A percentile compares a stretch with the other conserved stretches of the same genome.
phyloP scores from a whole-genome alignment of 2,113 vertebrate genomes.

The Puntigrus tetrazona region DNA sequence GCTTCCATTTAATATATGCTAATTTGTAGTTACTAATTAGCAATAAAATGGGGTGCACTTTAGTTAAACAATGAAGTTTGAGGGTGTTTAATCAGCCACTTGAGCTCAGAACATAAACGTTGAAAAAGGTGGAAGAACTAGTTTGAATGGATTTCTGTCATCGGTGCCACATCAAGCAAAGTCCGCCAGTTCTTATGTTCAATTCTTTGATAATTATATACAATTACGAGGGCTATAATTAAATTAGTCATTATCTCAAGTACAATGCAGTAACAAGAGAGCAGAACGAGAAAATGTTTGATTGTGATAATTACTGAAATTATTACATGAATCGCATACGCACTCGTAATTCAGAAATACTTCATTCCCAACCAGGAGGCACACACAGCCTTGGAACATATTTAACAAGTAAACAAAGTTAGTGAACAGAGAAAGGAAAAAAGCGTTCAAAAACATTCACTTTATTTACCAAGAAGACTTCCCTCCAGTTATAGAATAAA shows the following conservation, averaged over 20 bases:
- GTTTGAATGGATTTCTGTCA: slow-evolving; percentile 13
- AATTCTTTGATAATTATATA: slow-evolving; percentile 42
- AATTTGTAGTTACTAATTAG: slow-evolving; percentile 20
- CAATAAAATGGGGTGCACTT: not conserved
- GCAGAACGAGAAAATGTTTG: slow-evolving; percentile 38
- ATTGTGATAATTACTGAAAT: slow-evolving; percentile 52
- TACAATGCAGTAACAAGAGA: slow-evolving; percentile 37
- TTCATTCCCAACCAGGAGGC: slow-evolving; percentile 11
- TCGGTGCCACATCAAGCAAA: not conserved
- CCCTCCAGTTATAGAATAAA: not conserved
- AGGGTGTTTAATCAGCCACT: not conserved
- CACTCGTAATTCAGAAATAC: slow-evolving; percentile 39
- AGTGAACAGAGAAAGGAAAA: slow-evolving; percentile 7
- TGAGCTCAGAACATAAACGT: not conserved
- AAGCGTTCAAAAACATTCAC: not conserved
- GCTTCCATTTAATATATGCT: slow-evolving; percentile 27
- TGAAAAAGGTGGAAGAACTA: slow-evolving; percentile 14
- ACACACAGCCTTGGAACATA: not conserved
- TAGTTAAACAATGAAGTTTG: not conserved
- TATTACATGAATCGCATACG: slow-evolving; percentile 37
- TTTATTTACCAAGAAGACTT: not conserved
- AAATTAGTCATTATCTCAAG: slow-evolving; percentile 45
- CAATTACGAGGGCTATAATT: slow-evolving; percentile 46
- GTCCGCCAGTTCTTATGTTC: slow-evolving; percentile 26
- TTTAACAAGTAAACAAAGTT: not conserved